phyloP scores from a whole-genome alignment of 2,113 vertebrate genomes.

The Smithornis capensis region DNA sequence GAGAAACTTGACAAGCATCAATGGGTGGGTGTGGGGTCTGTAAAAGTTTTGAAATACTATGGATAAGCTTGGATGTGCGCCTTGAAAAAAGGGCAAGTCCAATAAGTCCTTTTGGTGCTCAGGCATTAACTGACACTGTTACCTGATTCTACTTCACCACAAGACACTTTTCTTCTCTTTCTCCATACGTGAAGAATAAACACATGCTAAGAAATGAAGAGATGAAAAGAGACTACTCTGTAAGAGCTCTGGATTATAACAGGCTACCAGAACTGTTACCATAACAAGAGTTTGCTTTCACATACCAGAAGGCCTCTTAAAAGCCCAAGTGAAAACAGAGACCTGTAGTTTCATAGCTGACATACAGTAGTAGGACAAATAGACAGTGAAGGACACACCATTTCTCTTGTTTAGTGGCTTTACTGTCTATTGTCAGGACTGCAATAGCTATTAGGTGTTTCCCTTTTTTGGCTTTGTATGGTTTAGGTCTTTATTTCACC shows the following conservation, averaged over 20 bases:
- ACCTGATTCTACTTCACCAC: background rate
- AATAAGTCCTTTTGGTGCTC: background rate
- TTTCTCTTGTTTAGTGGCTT: background rate
- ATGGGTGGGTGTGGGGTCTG: accelerated
- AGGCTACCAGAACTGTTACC: background rate
- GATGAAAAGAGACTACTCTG: background rate
- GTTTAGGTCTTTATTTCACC: background rate
- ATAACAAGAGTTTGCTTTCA: background rate
- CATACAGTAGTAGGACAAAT: background rate
- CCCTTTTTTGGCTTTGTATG: background rate
- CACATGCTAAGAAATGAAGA: background rate
- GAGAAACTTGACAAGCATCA: background rate
- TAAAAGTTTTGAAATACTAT: background rate
- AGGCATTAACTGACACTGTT: background rate
- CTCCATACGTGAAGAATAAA: background rate
- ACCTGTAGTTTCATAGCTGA: background rate
- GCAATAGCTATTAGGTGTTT: background rate
- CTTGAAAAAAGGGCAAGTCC: background rate
- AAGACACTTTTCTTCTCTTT: background rate
- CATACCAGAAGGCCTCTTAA: background rate
- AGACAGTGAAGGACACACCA: background rate
- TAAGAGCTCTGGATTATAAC: background rate
- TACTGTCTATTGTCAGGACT: background rate
- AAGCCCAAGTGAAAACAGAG: background rate
- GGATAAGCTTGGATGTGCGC: background rate